Conservation (phyloP, 2,888 invertebrate species). For the Drosophila buzzatii region DNA sequence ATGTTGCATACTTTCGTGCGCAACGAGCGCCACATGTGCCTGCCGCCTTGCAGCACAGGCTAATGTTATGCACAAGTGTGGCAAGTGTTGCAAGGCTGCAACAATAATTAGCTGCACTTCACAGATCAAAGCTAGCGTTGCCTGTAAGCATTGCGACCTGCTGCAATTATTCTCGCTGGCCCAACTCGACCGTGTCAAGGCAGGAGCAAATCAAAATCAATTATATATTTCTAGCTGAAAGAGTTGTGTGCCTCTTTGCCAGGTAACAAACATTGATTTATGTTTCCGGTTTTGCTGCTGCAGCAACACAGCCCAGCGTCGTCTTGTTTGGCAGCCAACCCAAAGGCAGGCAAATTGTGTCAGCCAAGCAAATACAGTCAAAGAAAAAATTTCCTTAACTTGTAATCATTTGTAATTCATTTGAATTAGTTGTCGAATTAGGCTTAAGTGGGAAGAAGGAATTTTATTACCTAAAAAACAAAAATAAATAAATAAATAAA, state of each 20-base stretch:
- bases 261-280: constrained; percentile 60
- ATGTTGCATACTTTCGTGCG: constrained; percentile 29
- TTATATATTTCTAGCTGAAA: constrained; percentile 62
- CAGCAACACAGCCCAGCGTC: neutral
- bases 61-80: constrained; percentile 67
- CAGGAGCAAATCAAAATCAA: constrained; percentile 36
- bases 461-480: neutral
- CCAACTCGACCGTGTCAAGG: neutral
- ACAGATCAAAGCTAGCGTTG: constrained; percentile 5
- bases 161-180: neutral
- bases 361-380: constrained; percentile 16
- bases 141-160: neutral
- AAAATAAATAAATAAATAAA: neutral
- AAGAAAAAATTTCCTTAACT: neutral
- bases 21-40: constrained; percentile 50
- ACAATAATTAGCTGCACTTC: constrained; percentile 47
- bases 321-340: constrained; percentile 36
- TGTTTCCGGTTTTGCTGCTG: constrained; percentile 38
- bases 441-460: too few species aligned
- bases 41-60: constrained; percentile 42
- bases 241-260: constrained; percentile 35
- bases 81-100: constrained; percentile 30
- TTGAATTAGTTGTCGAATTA: neutral
- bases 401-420: neutral
- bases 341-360: constrained; percentile 20